Percentiles rank a stretch among this genome's conserved stretches.
These are phyloP conservation scores for Hyppa rectilinea DNA, from an alignment of 2,888 invertebrate species.

Conservation along the genomic window DNA sequence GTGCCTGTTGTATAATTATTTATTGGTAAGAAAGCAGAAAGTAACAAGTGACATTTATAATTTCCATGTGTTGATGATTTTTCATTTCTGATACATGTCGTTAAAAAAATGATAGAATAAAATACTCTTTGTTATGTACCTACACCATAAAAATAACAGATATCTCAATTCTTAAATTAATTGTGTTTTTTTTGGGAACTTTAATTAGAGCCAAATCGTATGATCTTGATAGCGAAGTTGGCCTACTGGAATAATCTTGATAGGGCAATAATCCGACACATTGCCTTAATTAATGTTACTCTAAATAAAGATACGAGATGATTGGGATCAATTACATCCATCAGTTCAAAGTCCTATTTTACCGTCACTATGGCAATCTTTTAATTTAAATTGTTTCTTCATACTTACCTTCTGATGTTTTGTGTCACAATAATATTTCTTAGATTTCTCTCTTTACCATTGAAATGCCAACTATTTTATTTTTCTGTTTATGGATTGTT, in stretches of 20 bases:
- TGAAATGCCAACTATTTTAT: background rate
- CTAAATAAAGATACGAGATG: slow-evolving; percentile 5
- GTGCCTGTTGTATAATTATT: background rate
- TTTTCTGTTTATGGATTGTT: background rate
- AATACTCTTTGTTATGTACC: too few relatives aligned
- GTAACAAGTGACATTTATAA: too few relatives aligned
- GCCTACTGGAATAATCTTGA: slow-evolving; percentile 14
- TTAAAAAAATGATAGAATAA: too few relatives aligned
- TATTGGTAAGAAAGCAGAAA: background rate
- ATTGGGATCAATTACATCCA: slow-evolving; percentile 1
- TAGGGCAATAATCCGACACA: slow-evolving; percentile 6
- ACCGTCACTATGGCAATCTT: background rate
- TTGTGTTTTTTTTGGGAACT: background rate
- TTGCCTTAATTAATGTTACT: background rate
- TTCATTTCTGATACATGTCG: too few relatives aligned
- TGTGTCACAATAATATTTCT: background rate
- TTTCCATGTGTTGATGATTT: background rate
- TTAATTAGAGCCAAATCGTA: background rate
- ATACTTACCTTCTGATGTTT: background rate
- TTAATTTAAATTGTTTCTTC: background rate
- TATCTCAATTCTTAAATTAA: background rate
- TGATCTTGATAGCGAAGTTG: slow-evolving; percentile 5
- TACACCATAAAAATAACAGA: too few relatives aligned
- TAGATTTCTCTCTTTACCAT: background rate
- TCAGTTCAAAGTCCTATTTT: slow-evolving; percentile 17